Base-by-base conservation (phyloP, 2,113 vertebrate species). In the Ceratotherium simum region DNA sequence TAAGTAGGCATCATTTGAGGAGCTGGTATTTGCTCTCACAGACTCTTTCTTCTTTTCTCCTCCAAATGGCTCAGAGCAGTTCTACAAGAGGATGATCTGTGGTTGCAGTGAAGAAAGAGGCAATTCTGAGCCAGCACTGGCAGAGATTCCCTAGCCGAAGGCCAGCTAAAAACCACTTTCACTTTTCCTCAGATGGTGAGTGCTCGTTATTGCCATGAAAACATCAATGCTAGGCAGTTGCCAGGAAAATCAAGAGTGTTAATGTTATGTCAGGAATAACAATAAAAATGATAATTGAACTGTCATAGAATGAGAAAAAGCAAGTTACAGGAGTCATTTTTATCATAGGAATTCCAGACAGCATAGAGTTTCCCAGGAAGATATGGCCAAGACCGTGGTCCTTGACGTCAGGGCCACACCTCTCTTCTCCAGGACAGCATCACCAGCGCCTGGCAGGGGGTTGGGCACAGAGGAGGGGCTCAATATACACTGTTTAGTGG, bases 41-140 rank as follows among this genome's bases (percentile, higher is more conserved):
- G 56, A 82, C 23, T 4, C 23, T 62, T 39, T 96, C 62, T 39
- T 94, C 39, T 84, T 78, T 62, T 21, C 11, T 75, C 0, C 58
- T 75, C 42, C 86, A 82, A 86, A 91, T 33, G 60, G 48, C 48
- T 65, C 78, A 84, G 54, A 90, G 20, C 13, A 78, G 17, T 73
- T 21, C 60, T 95, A 51, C 25, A 80, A 95, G 70, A 83, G 39
- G 23, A 60, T 48, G 39, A 42, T 67, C 70, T 33, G 31, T 73
- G 51, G 29, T 80, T 96, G 88, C 14, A 46, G 51, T 75, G 84
- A 92, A 73, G 20, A 51, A 97, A 91, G 94, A 92, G 36, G 70
- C 11, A 93, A 70, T 60, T 79, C 39, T n/a, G 62, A 83, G 58
- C 80, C 96, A 96, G 75, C 18, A 91, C 46, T 85, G 89, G 75